Conservation (phyloP, 2,797 vertebrate genomes). For the Poecilia velifera region DNA sequence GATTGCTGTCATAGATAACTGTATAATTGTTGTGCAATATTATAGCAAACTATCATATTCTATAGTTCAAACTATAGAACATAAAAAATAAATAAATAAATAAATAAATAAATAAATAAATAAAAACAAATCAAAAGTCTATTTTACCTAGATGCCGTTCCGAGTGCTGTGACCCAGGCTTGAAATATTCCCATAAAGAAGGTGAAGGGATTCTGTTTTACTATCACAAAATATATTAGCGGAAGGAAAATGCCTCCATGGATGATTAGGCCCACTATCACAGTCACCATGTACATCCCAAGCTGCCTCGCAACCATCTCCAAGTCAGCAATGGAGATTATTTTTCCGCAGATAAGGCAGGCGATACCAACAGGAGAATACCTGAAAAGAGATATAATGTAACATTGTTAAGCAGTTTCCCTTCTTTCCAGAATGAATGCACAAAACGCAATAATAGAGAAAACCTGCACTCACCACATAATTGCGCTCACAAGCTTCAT, state of each 20-base stretch:
- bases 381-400: slow-evolving; percentile 76
- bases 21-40: not conserved
- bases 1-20: not conserved
- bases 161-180: slow-evolving; percentile 97
- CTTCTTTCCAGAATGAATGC: not conserved
- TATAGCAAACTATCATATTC: not conserved
- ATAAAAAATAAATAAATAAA: not conserved
- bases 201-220: slow-evolving; percentile 91
- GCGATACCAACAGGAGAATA: slow-evolving; percentile 97
- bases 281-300: slow-evolving; percentile 99
- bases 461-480: slow-evolving; percentile 91
- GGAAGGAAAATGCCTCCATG: slow-evolving; percentile 97
- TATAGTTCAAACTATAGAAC: not conserved
- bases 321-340: slow-evolving; percentile 96
- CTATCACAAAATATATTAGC: slow-evolving; percentile 93
- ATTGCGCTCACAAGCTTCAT: slow-evolving; percentile 96
- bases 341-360: slow-evolving; percentile 98
- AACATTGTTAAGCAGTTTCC: not conserved
- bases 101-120: not conserved
- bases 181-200: slow-evolving; percentile 98
- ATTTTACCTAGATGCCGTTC: slow-evolving; percentile 96
- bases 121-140: not conserved
- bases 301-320: slow-evolving; percentile 95
- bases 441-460: not conserved
- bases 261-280: slow-evolving; percentile 95